phyloP scores from a whole-genome alignment of 2,113 vertebrate species.

The Pygoscelis adeliae region DNA sequence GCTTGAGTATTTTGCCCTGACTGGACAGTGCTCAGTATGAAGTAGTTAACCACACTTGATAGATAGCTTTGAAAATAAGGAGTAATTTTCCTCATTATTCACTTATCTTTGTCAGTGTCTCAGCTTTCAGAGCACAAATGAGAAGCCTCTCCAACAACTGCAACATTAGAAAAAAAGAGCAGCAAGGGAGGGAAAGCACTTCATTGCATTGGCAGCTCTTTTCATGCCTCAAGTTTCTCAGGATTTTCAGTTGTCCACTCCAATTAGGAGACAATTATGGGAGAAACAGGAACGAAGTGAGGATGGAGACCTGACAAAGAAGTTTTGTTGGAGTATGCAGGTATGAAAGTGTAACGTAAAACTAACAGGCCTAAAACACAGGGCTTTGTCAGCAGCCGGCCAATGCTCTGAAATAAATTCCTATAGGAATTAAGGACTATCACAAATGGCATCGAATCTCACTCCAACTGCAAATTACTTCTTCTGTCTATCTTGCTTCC shows the following conservation, averaged over 20 bases:
- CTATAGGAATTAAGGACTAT: background rate
- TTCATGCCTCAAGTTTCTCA: background rate
- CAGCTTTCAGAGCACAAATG: background rate
- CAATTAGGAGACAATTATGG: background rate
- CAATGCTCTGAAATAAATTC: background rate
- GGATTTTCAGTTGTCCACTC: background rate
- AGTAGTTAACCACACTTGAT: background rate
- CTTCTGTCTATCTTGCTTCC: background rate
- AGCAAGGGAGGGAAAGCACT: background rate
- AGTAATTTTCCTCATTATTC: background rate
- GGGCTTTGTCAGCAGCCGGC: background rate
- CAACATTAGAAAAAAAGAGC: background rate
- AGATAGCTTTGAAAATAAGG: background rate
- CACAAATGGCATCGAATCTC: background rate
- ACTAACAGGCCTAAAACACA: background rate
- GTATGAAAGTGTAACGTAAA: background rate
- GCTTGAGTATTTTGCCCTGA: background rate
- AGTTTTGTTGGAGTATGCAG: background rate
- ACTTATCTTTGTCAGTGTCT: background rate
- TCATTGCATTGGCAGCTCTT: accelerated
- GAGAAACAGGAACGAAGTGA: background rate
- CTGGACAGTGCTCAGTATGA: background rate
- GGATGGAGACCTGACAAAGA: background rate
- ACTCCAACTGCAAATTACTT: background rate
- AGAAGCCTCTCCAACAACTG: background rate